Evolutionary conservation across 2,888 invertebrate genomes (phyloP).

Genomic region (Epinotia bilunana): DNA sequence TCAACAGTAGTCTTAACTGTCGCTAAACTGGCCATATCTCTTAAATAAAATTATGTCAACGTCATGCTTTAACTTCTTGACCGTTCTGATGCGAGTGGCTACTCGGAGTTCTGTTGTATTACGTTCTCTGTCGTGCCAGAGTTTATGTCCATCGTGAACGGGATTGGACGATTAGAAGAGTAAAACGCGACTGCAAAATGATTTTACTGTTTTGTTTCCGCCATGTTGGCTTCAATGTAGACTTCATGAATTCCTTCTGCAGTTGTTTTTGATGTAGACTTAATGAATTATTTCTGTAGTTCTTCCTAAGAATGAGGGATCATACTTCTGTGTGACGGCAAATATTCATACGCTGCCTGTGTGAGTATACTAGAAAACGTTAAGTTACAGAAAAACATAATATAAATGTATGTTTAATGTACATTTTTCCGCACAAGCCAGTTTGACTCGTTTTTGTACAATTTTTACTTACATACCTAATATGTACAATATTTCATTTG

Average conservation of each 20-base stretch:
- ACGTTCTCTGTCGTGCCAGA: slow-evolving; percentile 10
- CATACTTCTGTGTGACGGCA: not conserved
- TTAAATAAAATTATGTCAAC: too few relatives aligned
- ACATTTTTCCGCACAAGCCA: too few relatives aligned
- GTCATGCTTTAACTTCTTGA: not conserved
- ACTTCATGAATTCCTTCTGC: not conserved
- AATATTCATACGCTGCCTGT: not conserved
- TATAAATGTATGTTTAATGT: too few relatives aligned
- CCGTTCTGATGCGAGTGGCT: not conserved
- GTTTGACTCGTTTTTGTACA: too few relatives aligned
- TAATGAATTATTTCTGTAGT: not conserved
- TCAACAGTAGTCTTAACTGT: too few relatives aligned
- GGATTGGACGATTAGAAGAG: slow-evolving; percentile 37
- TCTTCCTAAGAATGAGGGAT: not conserved
- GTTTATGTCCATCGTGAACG: slow-evolving; percentile 36
- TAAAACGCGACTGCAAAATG: slow-evolving; percentile 34
- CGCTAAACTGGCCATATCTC: too few relatives aligned
- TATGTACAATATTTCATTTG: too few relatives aligned
- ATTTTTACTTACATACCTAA: too few relatives aligned
- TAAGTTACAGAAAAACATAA: too few relatives aligned
- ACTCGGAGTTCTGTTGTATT: slow-evolving; percentile 6
- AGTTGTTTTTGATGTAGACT: too few relatives aligned
- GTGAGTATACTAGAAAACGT: too few relatives aligned
- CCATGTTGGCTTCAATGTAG: slow-evolving; percentile 5
- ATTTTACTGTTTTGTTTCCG: slow-evolving; percentile 34